Evolutionary conservation across 2,888 invertebrate genomes (phyloP), one percentile per base, ranked within the genome.

Genomic region (Agrotis segetum): DNA sequence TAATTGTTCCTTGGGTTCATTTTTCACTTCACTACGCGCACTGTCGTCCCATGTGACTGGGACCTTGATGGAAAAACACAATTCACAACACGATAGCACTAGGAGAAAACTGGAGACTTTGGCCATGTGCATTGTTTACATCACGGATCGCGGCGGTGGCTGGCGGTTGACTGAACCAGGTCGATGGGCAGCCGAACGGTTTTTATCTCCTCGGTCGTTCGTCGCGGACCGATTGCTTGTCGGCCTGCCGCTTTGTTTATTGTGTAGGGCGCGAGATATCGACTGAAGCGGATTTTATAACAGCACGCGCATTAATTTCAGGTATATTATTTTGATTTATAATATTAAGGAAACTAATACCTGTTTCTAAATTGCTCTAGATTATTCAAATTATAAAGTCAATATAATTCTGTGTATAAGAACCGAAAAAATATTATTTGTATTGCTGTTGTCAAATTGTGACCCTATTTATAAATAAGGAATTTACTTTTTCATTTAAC

Each of bases 141-240:
- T 96, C 92, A 94, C 95, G 94, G 85, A 89, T 78, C 92, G 91
- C 92, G 92, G 86, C 90, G 87, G 87, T 85, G 85, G 85, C 86
- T 90, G 87, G 87, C 90, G 91, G 91, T 90, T 88, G 91, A 96
- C 96, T 96, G 94, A 94, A 93, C 92, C 92, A 88, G 91, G 89
- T 88, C 91, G 89, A 86, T 85, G 88, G 90, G 85, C 83, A 82
- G 87, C 79, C 89, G 88, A 92, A 90, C 88, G 92, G 77, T 95
- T 94, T 96, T 96, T 96, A 96, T 96, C 92, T 94, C 93, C 93
- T 96, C 96, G 95, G 95, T 93, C 87, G 88, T 88, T 89, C 91
- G 93, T 93, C 88, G 92, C 94, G 93, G 90, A 87, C 93, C 93
- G 92, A 93, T 95, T 95, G 91, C 93, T 87, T 86, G 82, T 87